These are phyloP conservation scores for Capreolus pygargus DNA, from an alignment of 2,113 vertebrate species.

Conservation along the genomic window DNA sequence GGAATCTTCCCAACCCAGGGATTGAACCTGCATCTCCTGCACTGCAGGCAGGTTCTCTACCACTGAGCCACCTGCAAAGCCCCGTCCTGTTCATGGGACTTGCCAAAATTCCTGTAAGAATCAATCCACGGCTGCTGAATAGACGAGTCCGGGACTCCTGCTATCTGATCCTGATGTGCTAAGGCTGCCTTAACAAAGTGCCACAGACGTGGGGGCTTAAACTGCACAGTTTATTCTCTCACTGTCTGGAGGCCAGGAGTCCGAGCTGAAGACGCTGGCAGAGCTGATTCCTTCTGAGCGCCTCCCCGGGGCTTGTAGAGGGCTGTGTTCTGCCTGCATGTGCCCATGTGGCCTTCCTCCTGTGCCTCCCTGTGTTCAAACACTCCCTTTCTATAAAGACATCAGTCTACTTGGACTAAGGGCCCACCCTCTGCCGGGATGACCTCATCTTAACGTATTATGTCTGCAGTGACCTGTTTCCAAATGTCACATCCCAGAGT, in stretches of 20 bases:
- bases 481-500: fast-evolving
- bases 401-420: fast-evolving
- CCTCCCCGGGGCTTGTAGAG: fast-evolving
- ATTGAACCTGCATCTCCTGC: neutral
- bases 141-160: fast-evolving
- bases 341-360: fast-evolving
- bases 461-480: neutral
- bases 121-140: fast-evolving
- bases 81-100: neutral
- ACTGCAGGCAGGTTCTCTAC: neutral
- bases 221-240: fast-evolving
- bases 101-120: fast-evolving
- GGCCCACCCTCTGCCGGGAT: fast-evolving
- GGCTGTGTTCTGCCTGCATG: fast-evolving
- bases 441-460: no score
- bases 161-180: fast-evolving
- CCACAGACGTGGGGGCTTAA: fast-evolving
- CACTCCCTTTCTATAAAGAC: neutral
- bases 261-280: fast-evolving
- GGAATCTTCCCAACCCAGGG: neutral
- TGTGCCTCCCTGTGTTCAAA: neutral
- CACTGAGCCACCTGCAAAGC: neutral
- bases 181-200: neutral
- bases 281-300: fast-evolving
- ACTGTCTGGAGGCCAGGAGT: fast-evolving